Conservation (phyloP, 2,888 invertebrate genomes). For the Harmothoe impar region DNA sequence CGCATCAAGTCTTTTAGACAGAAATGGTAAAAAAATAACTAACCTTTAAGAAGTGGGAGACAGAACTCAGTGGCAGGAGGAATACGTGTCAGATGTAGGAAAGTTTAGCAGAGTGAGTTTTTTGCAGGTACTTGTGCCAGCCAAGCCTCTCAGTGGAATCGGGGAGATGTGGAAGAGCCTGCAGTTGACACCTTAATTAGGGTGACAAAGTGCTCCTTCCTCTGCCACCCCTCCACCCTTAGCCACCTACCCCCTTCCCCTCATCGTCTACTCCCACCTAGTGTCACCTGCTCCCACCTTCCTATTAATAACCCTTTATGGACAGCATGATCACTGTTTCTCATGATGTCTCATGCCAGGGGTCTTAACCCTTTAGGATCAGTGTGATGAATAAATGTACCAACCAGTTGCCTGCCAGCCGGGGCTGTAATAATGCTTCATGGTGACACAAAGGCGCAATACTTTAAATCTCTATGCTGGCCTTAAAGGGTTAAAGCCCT, state of each 20-base stretch:
- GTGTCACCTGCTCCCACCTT: background rate
- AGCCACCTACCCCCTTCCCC: background rate
- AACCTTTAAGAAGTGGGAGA: background rate
- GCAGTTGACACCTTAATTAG: constrained; percentile 51
- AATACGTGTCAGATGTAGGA: background rate
- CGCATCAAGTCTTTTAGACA: background rate
- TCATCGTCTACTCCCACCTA: background rate
- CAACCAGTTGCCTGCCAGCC: too few species aligned
- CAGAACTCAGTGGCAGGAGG: background rate
- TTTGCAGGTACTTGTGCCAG: background rate
- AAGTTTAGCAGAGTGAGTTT: background rate
- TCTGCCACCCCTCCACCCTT: background rate
- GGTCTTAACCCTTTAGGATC: too few species aligned
- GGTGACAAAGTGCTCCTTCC: background rate
- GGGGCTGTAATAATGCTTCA: too few species aligned
- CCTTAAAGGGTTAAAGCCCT: too few species aligned
- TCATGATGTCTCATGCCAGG: too few species aligned
- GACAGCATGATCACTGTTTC: too few species aligned
- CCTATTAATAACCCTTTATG: too few species aligned
- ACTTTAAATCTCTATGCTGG: too few species aligned
- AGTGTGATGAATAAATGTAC: too few species aligned
- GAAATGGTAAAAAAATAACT: background rate
- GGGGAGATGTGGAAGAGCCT: background rate
- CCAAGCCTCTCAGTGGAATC: background rate
- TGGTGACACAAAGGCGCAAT: too few species aligned